These are phyloP conservation scores for Enteromius paludinosus DNA, from an alignment of 2,797 vertebrate species.

Conservation along the genomic window DNA sequence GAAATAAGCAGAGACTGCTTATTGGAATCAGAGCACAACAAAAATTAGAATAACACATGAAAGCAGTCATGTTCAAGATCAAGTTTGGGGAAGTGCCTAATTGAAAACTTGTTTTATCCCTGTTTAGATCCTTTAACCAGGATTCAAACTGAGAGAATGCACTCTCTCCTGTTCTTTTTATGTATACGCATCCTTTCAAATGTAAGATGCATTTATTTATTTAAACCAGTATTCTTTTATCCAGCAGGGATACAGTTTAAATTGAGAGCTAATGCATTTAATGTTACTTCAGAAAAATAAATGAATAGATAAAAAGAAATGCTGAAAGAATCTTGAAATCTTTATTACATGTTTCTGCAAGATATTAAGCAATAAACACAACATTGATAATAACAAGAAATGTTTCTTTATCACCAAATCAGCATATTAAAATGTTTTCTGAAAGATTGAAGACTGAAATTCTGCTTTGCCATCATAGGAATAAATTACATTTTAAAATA, in stretches of 20 bases:
- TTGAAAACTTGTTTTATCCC: neutral
- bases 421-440: neutral
- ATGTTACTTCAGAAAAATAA: too few relatives aligned
- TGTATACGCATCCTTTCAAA: neutral
- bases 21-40: slow-evolving; percentile 8
- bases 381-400: too few relatives aligned
- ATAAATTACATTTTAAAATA: too few relatives aligned
- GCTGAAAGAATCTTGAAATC: neutral
- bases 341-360: neutral
- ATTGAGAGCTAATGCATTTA: neutral
- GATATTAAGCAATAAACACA: neutral
- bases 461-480: too few relatives aligned
- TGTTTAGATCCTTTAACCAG: neutral
- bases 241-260: neutral
- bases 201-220: neutral
- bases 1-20: neutral
- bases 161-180: neutral
- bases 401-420: neutral
- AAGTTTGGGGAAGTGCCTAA: slow-evolving; percentile 3
- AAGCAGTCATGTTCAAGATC: slow-evolving; percentile 7
- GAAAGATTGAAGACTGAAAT: neutral
- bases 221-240: neutral
- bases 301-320: neutral
- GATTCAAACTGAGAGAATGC: slow-evolving; percentile 9
- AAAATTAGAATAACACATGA: slow-evolving; percentile 21